These are phyloP conservation scores for Meghimatium bilineatum DNA, from an alignment of 2,888 invertebrate species.

Conservation along the genomic window DNA sequence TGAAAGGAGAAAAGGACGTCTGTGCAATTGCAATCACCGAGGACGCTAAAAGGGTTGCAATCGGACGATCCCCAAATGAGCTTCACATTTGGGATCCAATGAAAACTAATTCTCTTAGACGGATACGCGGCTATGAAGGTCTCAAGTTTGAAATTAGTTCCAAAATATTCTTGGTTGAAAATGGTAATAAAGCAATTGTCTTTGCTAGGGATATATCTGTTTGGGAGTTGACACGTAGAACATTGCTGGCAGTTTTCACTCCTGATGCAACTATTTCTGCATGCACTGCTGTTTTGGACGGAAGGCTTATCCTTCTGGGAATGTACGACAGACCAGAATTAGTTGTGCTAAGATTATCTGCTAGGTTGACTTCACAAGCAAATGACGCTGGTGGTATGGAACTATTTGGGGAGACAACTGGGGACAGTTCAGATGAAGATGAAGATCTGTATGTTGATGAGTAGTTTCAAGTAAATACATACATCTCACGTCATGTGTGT, in stretches of 20 bases:
- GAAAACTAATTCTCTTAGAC: conserved; percentile 59
- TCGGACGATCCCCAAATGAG: conserved; percentile 71
- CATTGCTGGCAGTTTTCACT: conserved; percentile 70
- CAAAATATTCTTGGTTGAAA: conserved; percentile 69
- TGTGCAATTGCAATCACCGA: conserved; percentile 71
- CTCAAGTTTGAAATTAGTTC: conserved; percentile 62
- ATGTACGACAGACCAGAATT: conserved; percentile 70
- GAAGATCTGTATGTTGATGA: conserved; percentile 63
- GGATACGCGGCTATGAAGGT: conserved; percentile 66
- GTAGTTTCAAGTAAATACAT: no score
- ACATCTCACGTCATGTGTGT: no score
- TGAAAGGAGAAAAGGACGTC: conserved; percentile 74
- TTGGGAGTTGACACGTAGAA: conserved; percentile 72
- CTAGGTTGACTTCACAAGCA: conserved; percentile 54
- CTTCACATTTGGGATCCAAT: conserved; percentile 74
- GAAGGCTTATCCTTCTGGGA: conserved; percentile 69
- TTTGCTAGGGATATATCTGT: conserved; percentile 74
- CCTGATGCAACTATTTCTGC: conserved; percentile 72
- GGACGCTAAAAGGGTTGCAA: conserved; percentile 69
- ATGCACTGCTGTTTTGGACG: conserved; percentile 66
- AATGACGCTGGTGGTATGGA: conserved; percentile 60
- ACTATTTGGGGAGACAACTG: conserved; percentile 66
- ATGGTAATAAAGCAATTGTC: conserved; percentile 67
- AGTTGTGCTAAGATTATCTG: conserved; percentile 62
- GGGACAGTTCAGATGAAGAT: conserved; percentile 65